Evolutionary conservation across 1,140 invertebrate species (phyloP), one percentile per base, ranked within the genome.

Genomic region (Homarus americanus): DNA sequence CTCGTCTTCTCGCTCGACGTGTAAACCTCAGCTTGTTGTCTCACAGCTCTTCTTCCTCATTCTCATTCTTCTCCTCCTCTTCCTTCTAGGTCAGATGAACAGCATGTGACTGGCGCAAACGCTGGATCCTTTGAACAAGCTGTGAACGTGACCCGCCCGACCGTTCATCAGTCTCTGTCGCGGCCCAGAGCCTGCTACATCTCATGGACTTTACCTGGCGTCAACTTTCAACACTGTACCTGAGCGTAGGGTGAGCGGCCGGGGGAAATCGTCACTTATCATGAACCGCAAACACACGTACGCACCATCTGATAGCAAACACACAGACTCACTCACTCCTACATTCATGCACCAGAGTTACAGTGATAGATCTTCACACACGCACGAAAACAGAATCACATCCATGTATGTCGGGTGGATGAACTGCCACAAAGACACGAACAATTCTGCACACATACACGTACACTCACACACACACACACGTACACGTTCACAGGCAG

Each of bases 151-250:
- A 80, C 53, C 78, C 78, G 4, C 78, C 41, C 41, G 41, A 10
- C 41, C 41, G 41, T 80, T 80, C 41, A 80, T 80, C 78, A 49
- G 78, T 80, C 78, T 80, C 44, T 80, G 78, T 80, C 78, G 41
- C 28, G 41, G n/a, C 20, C 20, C 53, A 4, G 15, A 58, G 53
- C 4, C 53, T 4, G 12, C 4, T 0, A 58, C 17, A 4, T 58
- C 20, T 58, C 5, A 17, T 9, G 9, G 44, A 4, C 20, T 58
- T 58, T 20, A 58, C 53, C 53, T 58, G 53, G 15, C 12, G 53
- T 58, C 4, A 58, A 4, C 53, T 20, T 24, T 20, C 53, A 58
- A 4, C 15, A 24, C 4, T 58, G 12, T 24, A 58, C 15, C 53
- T 20, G 20, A 15, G 44, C 44, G 9, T 7, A 0, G 58, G 58